phyloP scores from a whole-genome alignment of 2,888 invertebrate species.

The Anarsia innoxiella region DNA sequence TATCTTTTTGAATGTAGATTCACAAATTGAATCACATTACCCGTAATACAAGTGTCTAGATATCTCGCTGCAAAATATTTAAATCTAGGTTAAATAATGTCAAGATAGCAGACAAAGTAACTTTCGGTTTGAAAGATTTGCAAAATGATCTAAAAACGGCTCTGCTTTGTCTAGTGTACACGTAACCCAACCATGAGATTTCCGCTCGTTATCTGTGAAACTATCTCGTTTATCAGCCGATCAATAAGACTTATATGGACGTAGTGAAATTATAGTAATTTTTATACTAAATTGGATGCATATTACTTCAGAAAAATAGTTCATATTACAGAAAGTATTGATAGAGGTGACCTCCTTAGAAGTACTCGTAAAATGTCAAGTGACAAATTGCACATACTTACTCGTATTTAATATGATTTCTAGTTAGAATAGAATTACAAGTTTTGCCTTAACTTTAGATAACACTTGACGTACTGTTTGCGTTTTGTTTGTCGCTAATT shows the following conservation, averaged over 20 bases:
- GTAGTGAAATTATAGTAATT: constrained; percentile 10
- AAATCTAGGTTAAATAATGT: no score
- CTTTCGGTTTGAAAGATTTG: no score
- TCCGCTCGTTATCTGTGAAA: constrained; percentile 10
- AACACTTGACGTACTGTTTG: no score
- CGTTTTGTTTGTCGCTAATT: no score
- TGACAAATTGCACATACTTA: constrained; percentile 6
- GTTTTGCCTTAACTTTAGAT: no score
- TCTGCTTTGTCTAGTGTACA: background rate
- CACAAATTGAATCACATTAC: no score
- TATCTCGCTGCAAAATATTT: no score
- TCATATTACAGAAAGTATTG: no score
- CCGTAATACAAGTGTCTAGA: no score
- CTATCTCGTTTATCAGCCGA: constrained; percentile 10
- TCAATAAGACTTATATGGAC: constrained; percentile 10
- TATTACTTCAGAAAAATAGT: background rate
- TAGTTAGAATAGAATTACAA: constrained; percentile 3
- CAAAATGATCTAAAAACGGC: background rate
- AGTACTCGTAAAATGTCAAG: constrained; percentile 8
- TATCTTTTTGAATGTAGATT: no score
- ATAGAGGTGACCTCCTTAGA: background rate
- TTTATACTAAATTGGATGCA: constrained; percentile 6
- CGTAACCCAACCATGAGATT: constrained; percentile 9
- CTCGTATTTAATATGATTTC: no score
- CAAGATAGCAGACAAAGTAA: no score